Base-by-base conservation (phyloP, 2,113 vertebrate genomes). In the Motacilla alba region DNA sequence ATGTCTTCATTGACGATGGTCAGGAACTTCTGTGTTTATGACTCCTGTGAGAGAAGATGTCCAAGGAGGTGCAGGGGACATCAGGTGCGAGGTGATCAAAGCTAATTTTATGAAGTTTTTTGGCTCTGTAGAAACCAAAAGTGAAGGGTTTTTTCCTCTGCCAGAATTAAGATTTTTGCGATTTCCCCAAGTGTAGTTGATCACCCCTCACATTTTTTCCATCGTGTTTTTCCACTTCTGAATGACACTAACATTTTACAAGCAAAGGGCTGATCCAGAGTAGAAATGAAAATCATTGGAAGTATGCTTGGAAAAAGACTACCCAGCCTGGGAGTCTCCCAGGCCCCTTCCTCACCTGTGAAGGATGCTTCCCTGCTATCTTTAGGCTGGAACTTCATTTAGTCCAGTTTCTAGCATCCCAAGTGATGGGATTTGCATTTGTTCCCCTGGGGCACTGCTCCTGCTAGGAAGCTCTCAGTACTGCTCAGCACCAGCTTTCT, bases 101-200 rank as follows among this genome's bases (percentile, higher is more conserved):
- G 2, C 8, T 75, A 23, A 35, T 64, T 83, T 83, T 27, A 44
- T 22, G 7, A 28, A 10, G 2, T 16, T 55, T 47, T 47, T 80
- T 52, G 27, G 8, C 47, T 82, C 33, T 52, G 27, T 19, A 52
- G 35, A 84, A 89, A 78, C 17, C n/a, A 50, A 82, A 73, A 33
- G 9, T 17, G 12, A 84, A 18, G 6, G 13, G 1, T 0, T 7
- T 68, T 67, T 53, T 60, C 10, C 35, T 73, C 93, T 81, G 68
- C 64, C 81, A 91, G 87, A 94, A 91, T 85, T 52, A 90, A 63
- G 83, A 85, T 83, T 91, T 92, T 67, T 72, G 94, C 69, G 44
- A 89, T 91, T 92, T 90, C 73, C 62, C 4, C 46, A 27, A 66
- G 35, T 0, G 1, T 13, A 21, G 23, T 44, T 50, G 26, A 70